Evolutionary conservation across 2,888 invertebrate species (phyloP).

Genomic region (Auanema sp.): DNA sequence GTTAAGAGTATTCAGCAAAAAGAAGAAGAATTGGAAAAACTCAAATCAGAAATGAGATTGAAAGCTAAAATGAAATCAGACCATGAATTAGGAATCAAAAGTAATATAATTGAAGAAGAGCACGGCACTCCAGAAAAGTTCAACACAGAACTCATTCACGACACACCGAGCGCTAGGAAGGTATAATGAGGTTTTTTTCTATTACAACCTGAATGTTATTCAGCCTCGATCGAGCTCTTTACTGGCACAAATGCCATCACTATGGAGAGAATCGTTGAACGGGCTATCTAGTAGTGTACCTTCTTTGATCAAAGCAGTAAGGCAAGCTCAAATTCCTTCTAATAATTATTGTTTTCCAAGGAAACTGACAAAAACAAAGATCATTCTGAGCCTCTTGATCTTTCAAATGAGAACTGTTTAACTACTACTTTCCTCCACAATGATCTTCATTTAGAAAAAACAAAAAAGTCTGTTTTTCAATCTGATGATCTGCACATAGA

Average conservation of each 20-base stretch:
- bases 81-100: conserved; percentile 70
- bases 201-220: background rate
- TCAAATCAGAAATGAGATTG: conserved; percentile 71
- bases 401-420: background rate
- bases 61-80: conserved; percentile 76
- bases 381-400: too few species aligned
- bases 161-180: too few species aligned
- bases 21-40: conserved; percentile 41
- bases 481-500: conserved; percentile 20
- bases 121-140: background rate
- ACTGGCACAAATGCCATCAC: conserved; percentile 18
- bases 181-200: background rate
- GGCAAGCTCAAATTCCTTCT: background rate
- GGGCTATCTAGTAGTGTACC: background rate
- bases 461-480: background rate
- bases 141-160: too few species aligned
- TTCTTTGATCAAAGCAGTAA: conserved; percentile 7
- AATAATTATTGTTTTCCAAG: background rate
- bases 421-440: background rate
- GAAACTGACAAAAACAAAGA: background rate
- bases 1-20: conserved; percentile 17
- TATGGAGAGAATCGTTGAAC: background rate
- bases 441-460: background rate
- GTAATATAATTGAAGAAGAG: background rate
- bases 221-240: conserved; percentile 21